phyloP scores from a whole-genome alignment of 2,888 invertebrate species.

The Embidobia sp. region DNA sequence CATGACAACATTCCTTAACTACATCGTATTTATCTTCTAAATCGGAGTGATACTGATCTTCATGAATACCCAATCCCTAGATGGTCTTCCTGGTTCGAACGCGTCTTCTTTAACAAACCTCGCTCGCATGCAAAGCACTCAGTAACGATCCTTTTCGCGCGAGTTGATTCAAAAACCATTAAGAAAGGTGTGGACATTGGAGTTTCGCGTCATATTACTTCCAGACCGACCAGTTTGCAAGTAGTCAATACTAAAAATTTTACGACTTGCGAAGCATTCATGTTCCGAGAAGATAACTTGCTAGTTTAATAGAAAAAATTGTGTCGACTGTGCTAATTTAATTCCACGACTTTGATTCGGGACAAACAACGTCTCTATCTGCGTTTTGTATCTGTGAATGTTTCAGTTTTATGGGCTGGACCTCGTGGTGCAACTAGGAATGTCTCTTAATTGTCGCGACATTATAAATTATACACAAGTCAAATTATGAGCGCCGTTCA shows the following conservation, averaged over 20 bases:
- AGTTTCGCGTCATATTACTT: conserved; percentile 38
- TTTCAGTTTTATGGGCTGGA: conserved; percentile 8
- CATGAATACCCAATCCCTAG: conserved; percentile 47
- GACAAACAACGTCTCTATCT: conserved; percentile 15
- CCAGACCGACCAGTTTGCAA: conserved; percentile 43
- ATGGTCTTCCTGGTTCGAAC: conserved; percentile 61
- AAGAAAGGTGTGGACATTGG: conserved; percentile 53
- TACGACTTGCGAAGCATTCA: conserved; percentile 19
- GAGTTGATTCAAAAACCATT: conserved; percentile 41
- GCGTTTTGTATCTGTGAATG: not conserved
- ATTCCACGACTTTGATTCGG: conserved; percentile 14
- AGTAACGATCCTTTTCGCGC: conserved; percentile 55
- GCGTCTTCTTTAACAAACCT: conserved; percentile 38
- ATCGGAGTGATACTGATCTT: conserved; percentile 49
- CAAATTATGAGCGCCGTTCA: conserved; percentile 31
- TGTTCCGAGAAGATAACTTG: conserved; percentile 32
- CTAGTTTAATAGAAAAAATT: conserved; percentile 8
- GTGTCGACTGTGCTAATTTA: conserved; percentile 7
- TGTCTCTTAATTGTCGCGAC: conserved; percentile 26
- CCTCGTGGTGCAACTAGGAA: conserved; percentile 13
- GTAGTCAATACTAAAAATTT: conserved; percentile 45
- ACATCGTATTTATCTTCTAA: conserved; percentile 48
- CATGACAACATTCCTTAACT: conserved; percentile 50
- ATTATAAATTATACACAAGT: conserved; percentile 21
- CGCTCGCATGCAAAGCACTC: conserved; percentile 59